Base-by-base conservation (phyloP, 1,140 invertebrate genomes). In the Brachionus manjavacas region DNA sequence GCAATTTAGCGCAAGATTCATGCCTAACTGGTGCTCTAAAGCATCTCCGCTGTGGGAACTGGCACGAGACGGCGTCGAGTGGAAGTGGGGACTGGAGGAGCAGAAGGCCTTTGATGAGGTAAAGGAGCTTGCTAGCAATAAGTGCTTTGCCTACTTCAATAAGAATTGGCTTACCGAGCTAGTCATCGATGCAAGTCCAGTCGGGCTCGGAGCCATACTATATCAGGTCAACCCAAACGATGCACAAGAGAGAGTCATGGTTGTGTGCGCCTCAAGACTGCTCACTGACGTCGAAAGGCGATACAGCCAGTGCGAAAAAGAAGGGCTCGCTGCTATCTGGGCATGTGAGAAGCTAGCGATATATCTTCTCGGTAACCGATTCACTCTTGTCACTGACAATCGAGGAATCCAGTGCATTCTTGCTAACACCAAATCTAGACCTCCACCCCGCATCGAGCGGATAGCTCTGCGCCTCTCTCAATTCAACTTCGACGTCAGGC, bases 201-300 rank as follows among this genome's bases (percentile, higher is more conserved):
- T 86, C 68, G 90, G 89, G 0, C 25, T 91, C 4, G 89, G 90
- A n/a, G 90, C 89, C 1, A 89, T 92, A 1, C 39, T 92, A 7
- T 85, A 86, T 23, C 90, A 91, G 70, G 79, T 80, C 1, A n/a
- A 64, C 31, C 66, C 66, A 74, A 20, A 64, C 55, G 43, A 31
- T 23, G 41, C 31, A 70, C 46, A 8, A 46, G 28, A 28, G 89
- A 20, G 55, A 20, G 23, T 23, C 16, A 64, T 64, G 16, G 23
- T 64, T 25, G 16, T 20, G 6, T 87, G 11, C 91, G 87, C 86
- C 4, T 88, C 86, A 2, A 28, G 81, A 46, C 66, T 25, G 11
- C 31, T 83, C n/a, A 31, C 16, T 20, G 39, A 39, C 14, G 28
- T 86, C 3, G 88, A 89, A 81, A 76, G 39, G 66, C 86, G 86